Conservation (phyloP, 2,888 invertebrate species). For the Ennomos quercinarius region DNA sequence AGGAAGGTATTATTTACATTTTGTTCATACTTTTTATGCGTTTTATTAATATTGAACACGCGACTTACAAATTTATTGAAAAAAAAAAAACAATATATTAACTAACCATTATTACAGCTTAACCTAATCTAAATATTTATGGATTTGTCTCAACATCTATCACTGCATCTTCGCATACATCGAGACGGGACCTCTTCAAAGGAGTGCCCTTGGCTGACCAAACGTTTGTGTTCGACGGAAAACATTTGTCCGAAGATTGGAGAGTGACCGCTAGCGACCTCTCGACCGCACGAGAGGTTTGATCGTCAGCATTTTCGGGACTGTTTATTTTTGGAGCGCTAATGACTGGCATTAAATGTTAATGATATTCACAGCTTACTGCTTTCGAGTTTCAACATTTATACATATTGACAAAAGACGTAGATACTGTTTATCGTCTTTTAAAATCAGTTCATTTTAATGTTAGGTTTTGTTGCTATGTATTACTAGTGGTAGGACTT, state of each 20-base stretch:
- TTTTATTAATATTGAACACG: too few relatives aligned
- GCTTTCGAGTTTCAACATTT: background rate
- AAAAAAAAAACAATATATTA: too few relatives aligned
- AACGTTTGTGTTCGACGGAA: slow-evolving; percentile 56
- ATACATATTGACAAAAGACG: background rate
- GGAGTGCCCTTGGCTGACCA: slow-evolving; percentile 53
- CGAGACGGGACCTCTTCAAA: slow-evolving; percentile 41
- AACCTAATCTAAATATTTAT: too few relatives aligned
- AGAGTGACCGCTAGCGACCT: slow-evolving; percentile 51
- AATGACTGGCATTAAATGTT: slow-evolving; percentile 26
- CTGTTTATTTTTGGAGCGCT: slow-evolving; percentile 26
- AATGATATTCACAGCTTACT: slow-evolving; percentile 24
- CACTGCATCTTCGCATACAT: slow-evolving; percentile 2
- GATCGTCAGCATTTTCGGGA: slow-evolving; percentile 27
- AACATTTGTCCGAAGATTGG: slow-evolving; percentile 55
- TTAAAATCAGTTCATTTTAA: too few relatives aligned
- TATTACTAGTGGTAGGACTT: too few relatives aligned
- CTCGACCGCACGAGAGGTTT: slow-evolving; percentile 58
- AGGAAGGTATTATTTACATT: too few relatives aligned
- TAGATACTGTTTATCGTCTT: too few relatives aligned
- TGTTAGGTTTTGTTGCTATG: too few relatives aligned
- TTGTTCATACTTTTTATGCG: too few relatives aligned
- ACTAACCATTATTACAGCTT: too few relatives aligned
- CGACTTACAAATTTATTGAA: too few relatives aligned
- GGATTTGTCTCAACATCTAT: background rate